Evolutionary conservation across 1,140 invertebrate species (phyloP).

Genomic region (Achroia grisella): DNA sequence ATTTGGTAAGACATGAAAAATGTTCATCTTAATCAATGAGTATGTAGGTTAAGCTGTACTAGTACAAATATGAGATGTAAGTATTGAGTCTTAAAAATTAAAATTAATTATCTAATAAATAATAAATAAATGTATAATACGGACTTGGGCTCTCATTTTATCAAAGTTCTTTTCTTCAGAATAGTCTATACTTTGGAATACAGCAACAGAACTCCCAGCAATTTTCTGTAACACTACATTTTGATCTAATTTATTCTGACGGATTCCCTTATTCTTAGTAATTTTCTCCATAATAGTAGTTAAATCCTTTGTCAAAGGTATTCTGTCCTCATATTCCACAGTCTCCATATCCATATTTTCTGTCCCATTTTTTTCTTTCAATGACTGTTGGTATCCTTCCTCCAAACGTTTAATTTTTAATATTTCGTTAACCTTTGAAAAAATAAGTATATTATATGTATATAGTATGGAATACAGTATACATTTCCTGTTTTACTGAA

Average conservation of each 20-base stretch:
- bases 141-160: constrained; percentile 68
- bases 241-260: constrained; percentile 24
- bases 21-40: no score
- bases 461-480: no score
- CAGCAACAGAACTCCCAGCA: constrained; percentile 64
- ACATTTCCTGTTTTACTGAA: no score
- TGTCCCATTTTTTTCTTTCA: constrained; percentile 29
- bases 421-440: constrained; percentile 53
- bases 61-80: no score
- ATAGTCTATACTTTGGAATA: constrained; percentile 66
- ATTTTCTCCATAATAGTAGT: constrained; percentile 73
- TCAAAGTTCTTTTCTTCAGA: constrained; percentile 32
- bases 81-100: no score
- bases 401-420: constrained; percentile 57
- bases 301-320: constrained; percentile 76
- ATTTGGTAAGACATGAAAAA: no score
- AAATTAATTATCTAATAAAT: no score
- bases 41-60: no score
- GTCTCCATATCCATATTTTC: constrained; percentile 11
- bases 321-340: constrained; percentile 55
- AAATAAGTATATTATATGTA: constrained; percentile 7
- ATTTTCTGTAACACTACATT: constrained; percentile 68
- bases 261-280: constrained; percentile 38
- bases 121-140: constrained; percentile 10
- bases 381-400: constrained; percentile 52